These are phyloP conservation scores for Protobothrops flavoviridis DNA, from an alignment of 2,113 vertebrate species.

Conservation along the genomic window DNA sequence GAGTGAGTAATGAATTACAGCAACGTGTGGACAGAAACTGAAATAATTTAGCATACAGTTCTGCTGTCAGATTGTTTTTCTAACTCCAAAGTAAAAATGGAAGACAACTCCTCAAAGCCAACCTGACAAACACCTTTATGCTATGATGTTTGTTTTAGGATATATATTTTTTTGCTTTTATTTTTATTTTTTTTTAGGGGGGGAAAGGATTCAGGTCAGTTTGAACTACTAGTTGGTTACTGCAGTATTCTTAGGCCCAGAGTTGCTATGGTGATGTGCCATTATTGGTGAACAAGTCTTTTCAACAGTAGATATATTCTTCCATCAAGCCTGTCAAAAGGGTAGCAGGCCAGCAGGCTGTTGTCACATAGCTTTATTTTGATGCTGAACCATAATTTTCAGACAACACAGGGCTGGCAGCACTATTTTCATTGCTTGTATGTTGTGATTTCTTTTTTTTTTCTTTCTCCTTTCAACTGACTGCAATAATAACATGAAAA, in stretches of 20 bases:
- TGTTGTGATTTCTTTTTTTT: not conserved
- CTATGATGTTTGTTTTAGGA: not conserved
- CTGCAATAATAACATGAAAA: not conserved
- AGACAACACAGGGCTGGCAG: not conserved
- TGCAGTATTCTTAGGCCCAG: conserved; percentile 3
- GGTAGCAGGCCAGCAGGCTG: conserved; percentile 19
- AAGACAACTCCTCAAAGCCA: not conserved
- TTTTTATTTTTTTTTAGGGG: not conserved
- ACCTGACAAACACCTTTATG: not conserved
- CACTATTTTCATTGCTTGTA: not conserved
- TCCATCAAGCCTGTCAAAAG: conserved; percentile 35
- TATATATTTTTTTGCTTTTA: not conserved
- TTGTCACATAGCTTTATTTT: not conserved
- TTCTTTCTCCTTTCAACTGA: not conserved
- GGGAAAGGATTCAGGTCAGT: not conserved
- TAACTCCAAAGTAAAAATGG: not conserved
- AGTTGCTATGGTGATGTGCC: conserved; percentile 44
- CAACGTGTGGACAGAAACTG: rapidly evolving
- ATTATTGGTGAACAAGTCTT: conserved; percentile 24
- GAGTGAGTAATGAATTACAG: rapidly evolving
- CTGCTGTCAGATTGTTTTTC: not conserved
- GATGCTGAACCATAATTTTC: conserved; percentile 7
- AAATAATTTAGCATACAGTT: not conserved
- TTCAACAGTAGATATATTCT: conserved; percentile 32
- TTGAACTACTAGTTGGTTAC: not conserved